Evolutionary conservation across 2,797 vertebrate species (phyloP), one percentile per base, ranked within the genome.

Genomic region (Melopsittacus undulatus): DNA sequence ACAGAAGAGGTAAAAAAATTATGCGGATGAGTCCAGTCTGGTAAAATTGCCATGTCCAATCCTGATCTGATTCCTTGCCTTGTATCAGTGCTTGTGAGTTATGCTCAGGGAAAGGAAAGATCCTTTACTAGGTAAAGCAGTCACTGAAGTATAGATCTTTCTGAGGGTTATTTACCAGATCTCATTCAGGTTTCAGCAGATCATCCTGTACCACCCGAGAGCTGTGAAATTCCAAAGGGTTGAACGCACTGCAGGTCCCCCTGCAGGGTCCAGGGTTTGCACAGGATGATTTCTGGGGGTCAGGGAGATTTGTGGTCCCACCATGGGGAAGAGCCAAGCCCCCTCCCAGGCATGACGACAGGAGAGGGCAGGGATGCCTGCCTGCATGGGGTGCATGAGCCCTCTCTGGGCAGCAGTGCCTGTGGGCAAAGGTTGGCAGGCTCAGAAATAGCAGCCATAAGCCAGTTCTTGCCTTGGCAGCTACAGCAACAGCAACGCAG

Each of bases 251-350:
- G 5, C 8, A 7, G 13, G 15, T 81, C 7, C 34, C 13, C 5
- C 14, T 46, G 51, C 3, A 0, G 38, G 26, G 7, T 29, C 40
- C 26, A 9, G 3, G 5, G 3, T 5, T 45, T 27, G 45, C 59
- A 69, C 45, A 24, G 42, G 16, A 26, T 45, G 3, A 1, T 86
- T 75, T 51, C 26, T 63, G 68, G 75, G 49, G 80, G 24, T 45
- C 14, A 9, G 23, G 5, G 12, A 16, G 4, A 56, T 13, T 57
- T 57, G 20, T 2, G 0, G 42, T 62, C 6, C 21, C 5, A 1
- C 1, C 3, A 4, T 34, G 29, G 16, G 16, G 23, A 54, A 62
- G 7, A 52, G 3, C 8, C 22, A 46, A 62, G 15, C 23, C 29
- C 40, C 6, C 3, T 10, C 29, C 23, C 10, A 36, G 66, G 36